These are phyloP conservation scores for Oscheius sp. DNA, from an alignment of 2,888 invertebrate genomes.

Conservation along the genomic window DNA sequence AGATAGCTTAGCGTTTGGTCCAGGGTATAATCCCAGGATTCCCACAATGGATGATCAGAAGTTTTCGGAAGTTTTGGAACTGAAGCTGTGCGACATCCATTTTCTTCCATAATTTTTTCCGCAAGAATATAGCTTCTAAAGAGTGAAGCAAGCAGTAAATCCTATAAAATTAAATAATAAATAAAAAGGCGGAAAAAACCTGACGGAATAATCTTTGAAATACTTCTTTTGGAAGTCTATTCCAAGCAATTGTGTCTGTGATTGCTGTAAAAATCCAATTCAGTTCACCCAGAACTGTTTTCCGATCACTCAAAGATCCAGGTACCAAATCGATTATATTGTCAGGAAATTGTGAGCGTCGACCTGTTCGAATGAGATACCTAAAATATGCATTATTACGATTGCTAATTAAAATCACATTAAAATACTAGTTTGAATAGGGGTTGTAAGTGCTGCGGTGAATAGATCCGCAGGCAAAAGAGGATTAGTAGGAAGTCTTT, in stretches of 20 bases:
- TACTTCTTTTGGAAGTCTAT: slow-evolving; percentile 88
- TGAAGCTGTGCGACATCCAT: slow-evolving; percentile 86
- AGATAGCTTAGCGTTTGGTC: slow-evolving; percentile 87
- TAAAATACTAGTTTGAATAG: slow-evolving; percentile 82
- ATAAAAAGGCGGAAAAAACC: slow-evolving; percentile 40
- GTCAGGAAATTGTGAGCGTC: slow-evolving; percentile 58
- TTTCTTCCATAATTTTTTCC: slow-evolving; percentile 89
- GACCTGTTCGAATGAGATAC: slow-evolving; percentile 60
- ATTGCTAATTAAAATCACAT: slow-evolving; percentile 50
- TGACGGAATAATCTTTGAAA: slow-evolving; percentile 93
- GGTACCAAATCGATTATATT: slow-evolving; percentile 82
- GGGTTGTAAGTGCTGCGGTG: slow-evolving; percentile 96
- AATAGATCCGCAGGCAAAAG: slow-evolving; percentile 96
- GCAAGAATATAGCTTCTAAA: slow-evolving; percentile 97
- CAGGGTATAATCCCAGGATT: slow-evolving; percentile 94
- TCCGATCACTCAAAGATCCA: slow-evolving; percentile 83
- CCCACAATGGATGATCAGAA: slow-evolving; percentile 81
- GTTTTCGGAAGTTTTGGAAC: slow-evolving; percentile 91
- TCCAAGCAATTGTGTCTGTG: slow-evolving; percentile 99
- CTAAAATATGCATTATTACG: slow-evolving; percentile 1
- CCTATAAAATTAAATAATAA: slow-evolving; percentile 78
- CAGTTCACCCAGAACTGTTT: slow-evolving; percentile 96
- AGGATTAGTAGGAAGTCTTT: slow-evolving; percentile 94
- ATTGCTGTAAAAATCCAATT: slow-evolving; percentile 99
- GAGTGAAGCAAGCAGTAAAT: slow-evolving; percentile 94